Conservation (phyloP, 2,888 invertebrate species). For the Polydrusus cervinus region DNA sequence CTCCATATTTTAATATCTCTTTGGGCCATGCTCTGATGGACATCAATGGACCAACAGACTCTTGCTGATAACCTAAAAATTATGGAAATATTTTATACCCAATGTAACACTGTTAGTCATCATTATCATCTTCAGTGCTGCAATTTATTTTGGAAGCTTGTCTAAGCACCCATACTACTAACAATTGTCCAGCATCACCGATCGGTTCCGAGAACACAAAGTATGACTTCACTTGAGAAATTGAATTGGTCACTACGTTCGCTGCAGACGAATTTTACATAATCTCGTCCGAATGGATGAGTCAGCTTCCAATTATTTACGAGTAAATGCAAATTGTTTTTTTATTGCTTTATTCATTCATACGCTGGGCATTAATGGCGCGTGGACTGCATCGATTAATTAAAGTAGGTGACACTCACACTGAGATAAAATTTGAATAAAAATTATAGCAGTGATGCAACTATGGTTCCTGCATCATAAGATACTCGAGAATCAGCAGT, state of each 20-base stretch:
- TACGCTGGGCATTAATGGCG: constrained; percentile 25
- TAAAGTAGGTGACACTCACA: constrained; percentile 20
- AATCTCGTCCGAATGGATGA: constrained; percentile 29
- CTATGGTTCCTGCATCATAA: background rate
- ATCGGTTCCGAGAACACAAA: constrained; percentile 33
- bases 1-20: too few relatives aligned
- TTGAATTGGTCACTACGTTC: constrained; percentile 29
- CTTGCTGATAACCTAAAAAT: too few relatives aligned
- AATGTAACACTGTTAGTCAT: too few relatives aligned
- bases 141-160: too few relatives aligned
- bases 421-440: background rate
- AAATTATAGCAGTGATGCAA: background rate
- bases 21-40: too few relatives aligned
- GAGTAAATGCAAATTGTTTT: constrained; percentile 22
- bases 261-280: constrained; percentile 37
- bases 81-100: too few relatives aligned
- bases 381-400: constrained; percentile 29
- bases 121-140: too few relatives aligned
- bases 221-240: constrained; percentile 39
- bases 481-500: too few relatives aligned
- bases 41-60: too few relatives aligned
- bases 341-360: constrained; percentile 37
- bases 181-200: background rate
- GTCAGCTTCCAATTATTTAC: constrained; percentile 39
- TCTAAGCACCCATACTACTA: constrained; percentile 24